Conservation (phyloP, 2,797 vertebrate species). For the Rhinogobio ventralis region DNA sequence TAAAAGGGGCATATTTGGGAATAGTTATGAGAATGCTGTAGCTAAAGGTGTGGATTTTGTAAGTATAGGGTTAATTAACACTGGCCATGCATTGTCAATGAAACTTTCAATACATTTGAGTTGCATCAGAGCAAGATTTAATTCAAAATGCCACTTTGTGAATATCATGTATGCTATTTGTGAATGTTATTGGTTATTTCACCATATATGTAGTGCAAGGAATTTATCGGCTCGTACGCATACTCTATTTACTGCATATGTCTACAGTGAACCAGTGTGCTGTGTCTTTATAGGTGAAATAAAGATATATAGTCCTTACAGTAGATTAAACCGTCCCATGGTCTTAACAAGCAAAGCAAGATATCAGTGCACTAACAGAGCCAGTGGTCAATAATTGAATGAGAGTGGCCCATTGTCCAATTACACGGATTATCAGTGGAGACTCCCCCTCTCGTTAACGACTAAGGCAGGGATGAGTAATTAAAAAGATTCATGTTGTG, state of each 20-base stretch:
- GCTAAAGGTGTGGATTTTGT: slow-evolving; percentile 78
- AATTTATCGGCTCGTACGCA: neutral
- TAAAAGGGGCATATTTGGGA: slow-evolving; percentile 79
- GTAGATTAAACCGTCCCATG: slow-evolving; percentile 61
- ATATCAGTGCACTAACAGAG: slow-evolving; percentile 72
- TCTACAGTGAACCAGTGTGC: slow-evolving; percentile 13
- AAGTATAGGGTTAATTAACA: slow-evolving; percentile 65
- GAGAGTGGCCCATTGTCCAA: slow-evolving; percentile 80
- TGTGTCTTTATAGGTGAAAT: slow-evolving; percentile 17
- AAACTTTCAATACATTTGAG: slow-evolving; percentile 59
- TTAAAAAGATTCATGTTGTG: slow-evolving; percentile 80
- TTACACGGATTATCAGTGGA: slow-evolving; percentile 80
- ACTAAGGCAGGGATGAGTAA: slow-evolving; percentile 73
- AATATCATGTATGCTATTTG: neutral
- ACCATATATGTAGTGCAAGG: neutral
- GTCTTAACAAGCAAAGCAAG: slow-evolving; percentile 63
- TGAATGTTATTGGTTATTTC: neutral
- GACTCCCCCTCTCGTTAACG: slow-evolving; percentile 77
- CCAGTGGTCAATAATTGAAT: slow-evolving; percentile 82
- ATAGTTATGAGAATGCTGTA: slow-evolving; percentile 79
- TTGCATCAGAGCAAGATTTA: slow-evolving; percentile 43
- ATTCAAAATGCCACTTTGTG: slow-evolving; percentile 24
- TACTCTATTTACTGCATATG: slow-evolving; percentile 14
- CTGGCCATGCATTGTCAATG: slow-evolving; percentile 53
- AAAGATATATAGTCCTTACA: slow-evolving; percentile 46